Conservation (phyloP, 2,888 invertebrate genomes). For the Apantesis nais region DNA sequence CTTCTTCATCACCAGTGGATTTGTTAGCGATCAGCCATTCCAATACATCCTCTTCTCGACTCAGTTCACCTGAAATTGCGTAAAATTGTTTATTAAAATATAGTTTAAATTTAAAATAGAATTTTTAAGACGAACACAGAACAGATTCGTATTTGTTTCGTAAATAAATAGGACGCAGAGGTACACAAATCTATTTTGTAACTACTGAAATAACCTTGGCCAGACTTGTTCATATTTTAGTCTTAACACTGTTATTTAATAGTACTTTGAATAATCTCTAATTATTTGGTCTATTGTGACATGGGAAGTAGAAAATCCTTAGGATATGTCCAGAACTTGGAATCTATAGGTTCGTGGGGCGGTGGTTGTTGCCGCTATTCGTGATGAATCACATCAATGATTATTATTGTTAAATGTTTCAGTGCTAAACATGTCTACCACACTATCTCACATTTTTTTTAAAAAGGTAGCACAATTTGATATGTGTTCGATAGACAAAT, state of each 20-base stretch:
- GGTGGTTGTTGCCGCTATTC: background rate
- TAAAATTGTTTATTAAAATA: background rate
- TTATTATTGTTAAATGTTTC: background rate
- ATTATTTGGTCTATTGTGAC: no score
- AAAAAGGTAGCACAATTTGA: background rate
- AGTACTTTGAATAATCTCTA: no score
- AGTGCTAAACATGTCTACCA: background rate
- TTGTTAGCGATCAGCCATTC: constrained; percentile 97
- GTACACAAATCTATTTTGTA: constrained; percentile 25
- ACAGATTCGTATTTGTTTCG: background rate
- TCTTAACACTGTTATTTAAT: constrained; percentile 31
- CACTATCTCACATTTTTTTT: background rate
- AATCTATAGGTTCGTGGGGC: background rate
- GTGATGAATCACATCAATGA: background rate
- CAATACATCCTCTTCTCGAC: constrained; percentile 95
- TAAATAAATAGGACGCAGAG: constrained; percentile 29
- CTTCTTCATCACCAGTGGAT: constrained; percentile 96
- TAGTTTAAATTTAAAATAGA: background rate
- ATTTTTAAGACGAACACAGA: background rate
- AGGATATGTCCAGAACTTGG: background rate
- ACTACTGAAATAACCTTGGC: constrained; percentile 17
- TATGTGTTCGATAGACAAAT: background rate
- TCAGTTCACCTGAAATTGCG: constrained; percentile 89
- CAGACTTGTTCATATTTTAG: constrained; percentile 19
- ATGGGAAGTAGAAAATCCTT: no score